phyloP scores from a whole-genome alignment of 2,113 vertebrate genomes.

The Amphilophus citrinellus region DNA sequence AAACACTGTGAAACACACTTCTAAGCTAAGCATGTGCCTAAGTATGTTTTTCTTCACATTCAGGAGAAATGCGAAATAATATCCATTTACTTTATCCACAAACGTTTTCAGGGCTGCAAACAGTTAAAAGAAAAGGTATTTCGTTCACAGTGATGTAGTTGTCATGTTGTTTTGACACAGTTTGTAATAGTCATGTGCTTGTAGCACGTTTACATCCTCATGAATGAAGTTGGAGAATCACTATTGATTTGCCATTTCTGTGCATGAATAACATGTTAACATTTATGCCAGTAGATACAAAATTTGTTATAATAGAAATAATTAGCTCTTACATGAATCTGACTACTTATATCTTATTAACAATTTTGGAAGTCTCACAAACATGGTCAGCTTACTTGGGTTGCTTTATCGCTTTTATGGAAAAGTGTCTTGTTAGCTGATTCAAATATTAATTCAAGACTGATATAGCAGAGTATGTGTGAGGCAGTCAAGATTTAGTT shows the following conservation, averaged over 20 bases:
- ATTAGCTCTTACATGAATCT: background rate
- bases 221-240: too few species aligned
- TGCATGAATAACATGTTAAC: background rate
- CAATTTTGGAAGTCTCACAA: background rate
- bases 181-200: background rate
- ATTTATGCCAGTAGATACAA: background rate
- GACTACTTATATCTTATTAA: background rate
- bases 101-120: too few species aligned
- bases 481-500: background rate
- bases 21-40: background rate
- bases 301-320: background rate
- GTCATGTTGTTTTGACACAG: rapidly evolving
- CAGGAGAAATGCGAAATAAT: background rate
- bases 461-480: background rate
- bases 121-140: background rate
- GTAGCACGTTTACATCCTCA: background rate
- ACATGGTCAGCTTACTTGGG: too few species aligned
- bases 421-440: background rate
- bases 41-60: background rate
- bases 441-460: background rate
- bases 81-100: background rate
- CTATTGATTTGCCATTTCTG: too few species aligned
- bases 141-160: background rate
- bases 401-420: background rate
- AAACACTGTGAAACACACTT: background rate